These are phyloP conservation scores for Megalopta genalis DNA, from an alignment of 1,140 invertebrate genomes.

Conservation along the genomic window DNA sequence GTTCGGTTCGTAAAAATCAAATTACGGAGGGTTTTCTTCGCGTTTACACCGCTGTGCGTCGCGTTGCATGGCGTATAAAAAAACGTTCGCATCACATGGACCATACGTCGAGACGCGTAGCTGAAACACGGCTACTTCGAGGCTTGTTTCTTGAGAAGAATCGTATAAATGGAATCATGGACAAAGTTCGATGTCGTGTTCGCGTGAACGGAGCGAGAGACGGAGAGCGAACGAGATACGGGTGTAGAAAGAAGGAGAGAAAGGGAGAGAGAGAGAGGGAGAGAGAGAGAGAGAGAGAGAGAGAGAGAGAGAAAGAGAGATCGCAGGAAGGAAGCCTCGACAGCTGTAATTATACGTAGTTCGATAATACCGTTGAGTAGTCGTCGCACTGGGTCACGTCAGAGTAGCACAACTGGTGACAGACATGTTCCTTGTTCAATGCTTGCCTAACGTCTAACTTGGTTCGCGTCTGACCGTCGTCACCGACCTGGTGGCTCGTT, in stretches of 20 bases:
- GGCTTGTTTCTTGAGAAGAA: conserved; percentile 11
- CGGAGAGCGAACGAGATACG: too few species aligned
- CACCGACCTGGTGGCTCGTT: conserved; percentile 79
- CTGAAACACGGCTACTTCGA: conserved; percentile 11
- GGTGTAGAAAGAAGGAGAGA: too few species aligned
- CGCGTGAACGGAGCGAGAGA: too few species aligned
- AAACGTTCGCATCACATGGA: conserved; percentile 10
- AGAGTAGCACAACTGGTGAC: conserved; percentile 79
- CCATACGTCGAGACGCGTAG: background rate
- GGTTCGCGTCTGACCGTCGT: conserved; percentile 71
- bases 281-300: background rate
- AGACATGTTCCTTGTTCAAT: conserved; percentile 81
- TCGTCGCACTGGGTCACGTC: conserved; percentile 66
- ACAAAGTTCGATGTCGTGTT: too few species aligned
- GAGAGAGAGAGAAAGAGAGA: background rate
- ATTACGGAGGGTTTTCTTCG: too few species aligned
- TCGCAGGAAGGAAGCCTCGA: conserved; percentile 51
- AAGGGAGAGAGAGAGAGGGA: too few species aligned
- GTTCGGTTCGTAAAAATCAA: too few species aligned
- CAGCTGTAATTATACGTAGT: conserved; percentile 66
- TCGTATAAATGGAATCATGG: too few species aligned
- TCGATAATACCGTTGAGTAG: conserved; percentile 23
- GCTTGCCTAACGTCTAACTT: conserved; percentile 80
- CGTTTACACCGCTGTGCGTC: too few species aligned
- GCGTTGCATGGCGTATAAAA: conserved; percentile 28